A percentile compares a stretch with the other conserved stretches of the same genome.
Evolutionary conservation across 2,797 vertebrate species (phyloP).

Genomic region (Babyrousa celebensis): DNA sequence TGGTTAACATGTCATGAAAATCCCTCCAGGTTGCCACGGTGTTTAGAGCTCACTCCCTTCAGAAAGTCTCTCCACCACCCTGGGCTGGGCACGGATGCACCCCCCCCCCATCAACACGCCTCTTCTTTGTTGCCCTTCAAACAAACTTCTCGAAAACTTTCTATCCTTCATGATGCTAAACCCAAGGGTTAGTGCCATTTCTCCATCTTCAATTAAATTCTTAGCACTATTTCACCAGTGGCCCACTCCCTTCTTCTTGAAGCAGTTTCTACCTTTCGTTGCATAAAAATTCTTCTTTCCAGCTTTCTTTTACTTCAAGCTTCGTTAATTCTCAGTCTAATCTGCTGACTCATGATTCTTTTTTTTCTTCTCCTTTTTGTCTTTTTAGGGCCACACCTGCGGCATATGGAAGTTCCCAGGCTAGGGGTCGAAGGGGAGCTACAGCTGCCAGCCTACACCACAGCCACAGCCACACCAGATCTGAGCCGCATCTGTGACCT

Average conservation of each 20-base stretch:
- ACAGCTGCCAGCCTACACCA: no score
- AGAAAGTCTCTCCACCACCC: background rate
- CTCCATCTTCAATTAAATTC: background rate
- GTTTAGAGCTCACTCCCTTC: background rate
- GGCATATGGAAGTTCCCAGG: no score
- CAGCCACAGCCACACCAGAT: no score
- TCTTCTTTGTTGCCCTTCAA: background rate
- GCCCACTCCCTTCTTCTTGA: background rate
- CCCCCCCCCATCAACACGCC: rapidly evolving
- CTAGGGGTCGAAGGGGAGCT: no score
- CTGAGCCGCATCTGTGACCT: no score
- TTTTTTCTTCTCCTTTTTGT: no score
- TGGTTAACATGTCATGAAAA: background rate
- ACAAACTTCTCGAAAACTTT: background rate
- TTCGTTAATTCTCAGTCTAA: background rate
- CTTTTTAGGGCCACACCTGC: no score
- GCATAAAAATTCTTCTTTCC: background rate
- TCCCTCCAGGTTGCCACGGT: background rate
- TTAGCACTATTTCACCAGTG: background rate
- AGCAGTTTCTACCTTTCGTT: background rate
- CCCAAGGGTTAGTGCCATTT: background rate
- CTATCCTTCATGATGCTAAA: background rate
- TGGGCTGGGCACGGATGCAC: background rate
- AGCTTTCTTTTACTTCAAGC: background rate
- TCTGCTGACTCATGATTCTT: background rate